Conservation (phyloP, 2,113 vertebrate species). For the Propithecus coquereli region DNA sequence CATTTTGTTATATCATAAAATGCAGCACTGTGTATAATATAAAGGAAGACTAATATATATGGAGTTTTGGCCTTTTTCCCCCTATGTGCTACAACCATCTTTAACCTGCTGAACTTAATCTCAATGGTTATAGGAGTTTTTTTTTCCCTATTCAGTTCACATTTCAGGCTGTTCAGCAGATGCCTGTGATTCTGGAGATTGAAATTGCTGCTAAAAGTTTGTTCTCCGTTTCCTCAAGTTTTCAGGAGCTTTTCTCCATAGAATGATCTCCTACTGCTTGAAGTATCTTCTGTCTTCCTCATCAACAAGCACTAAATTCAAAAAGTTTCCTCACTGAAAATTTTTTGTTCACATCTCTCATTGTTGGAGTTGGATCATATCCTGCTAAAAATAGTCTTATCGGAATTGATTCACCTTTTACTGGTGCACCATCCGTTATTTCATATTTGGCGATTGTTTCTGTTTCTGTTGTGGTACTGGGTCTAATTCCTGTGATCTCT, state of each 20-base stretch:
- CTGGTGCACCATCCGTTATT: conserved; percentile 99
- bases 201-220: conserved; percentile 97
- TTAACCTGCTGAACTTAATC: conserved; percentile 75
- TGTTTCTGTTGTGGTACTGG: conserved; percentile 97
- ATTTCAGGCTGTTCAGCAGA: conserved; percentile 93
- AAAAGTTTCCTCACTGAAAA: conserved; percentile 99
- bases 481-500: conserved; percentile 97
- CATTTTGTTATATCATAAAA: conserved; percentile 84
- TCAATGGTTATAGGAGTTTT: conserved; percentile 14
- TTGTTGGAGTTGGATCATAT: conserved; percentile 97
- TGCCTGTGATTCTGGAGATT: conserved; percentile 93
- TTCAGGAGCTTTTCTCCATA: conserved; percentile 99
- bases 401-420: conserved; percentile 99
- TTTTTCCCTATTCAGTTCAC: conserved; percentile 82
- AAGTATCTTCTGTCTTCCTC: conserved; percentile 99
- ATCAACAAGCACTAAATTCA: conserved; percentile 98
- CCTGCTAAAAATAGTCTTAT: conserved; percentile 97
- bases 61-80: conserved; percentile 74
- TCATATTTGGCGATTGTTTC: conserved; percentile 99
- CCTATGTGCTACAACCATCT: conserved; percentile 78
- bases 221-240: conserved; percentile 94
- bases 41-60: conserved; percentile 83
- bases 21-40: conserved; percentile 83
- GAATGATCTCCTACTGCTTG: conserved; percentile 99
- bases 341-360: conserved; percentile 99